These are phyloP conservation scores for Xyrichtys novacula DNA, from an alignment of 2,797 vertebrate species.

Conservation along the genomic window DNA sequence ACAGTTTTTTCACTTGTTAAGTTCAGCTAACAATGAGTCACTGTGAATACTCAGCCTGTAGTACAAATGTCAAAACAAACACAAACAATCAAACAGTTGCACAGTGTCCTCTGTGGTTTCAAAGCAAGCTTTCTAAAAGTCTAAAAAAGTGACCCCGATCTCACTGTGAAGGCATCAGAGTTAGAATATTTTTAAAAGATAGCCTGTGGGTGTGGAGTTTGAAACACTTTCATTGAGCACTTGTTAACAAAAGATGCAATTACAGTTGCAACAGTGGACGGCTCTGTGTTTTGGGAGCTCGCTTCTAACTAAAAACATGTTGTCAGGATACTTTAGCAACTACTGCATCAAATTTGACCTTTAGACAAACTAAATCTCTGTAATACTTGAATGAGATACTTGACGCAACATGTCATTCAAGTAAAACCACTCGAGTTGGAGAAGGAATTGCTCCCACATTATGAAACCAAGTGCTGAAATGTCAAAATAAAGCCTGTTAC, in stretches of 20 bases:
- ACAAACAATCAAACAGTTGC: constrained; percentile 9
- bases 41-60: constrained; percentile 1
- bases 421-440: too few species aligned
- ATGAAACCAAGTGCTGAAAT: too few species aligned
- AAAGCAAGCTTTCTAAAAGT: constrained; percentile 2
- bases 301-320: background rate
- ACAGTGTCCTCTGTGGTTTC: constrained; percentile 9
- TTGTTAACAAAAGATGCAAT: too few species aligned
- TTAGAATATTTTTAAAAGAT: background rate
- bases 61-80: background rate
- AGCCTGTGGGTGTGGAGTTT: background rate
- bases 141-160: constrained; percentile 4
- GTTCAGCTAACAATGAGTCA: constrained; percentile 33
- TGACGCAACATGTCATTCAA: background rate
- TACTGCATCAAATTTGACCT: background rate
- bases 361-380: constrained; percentile 8
- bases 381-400: constrained; percentile 11
- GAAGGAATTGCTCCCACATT: too few species aligned
- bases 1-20: constrained; percentile 17
- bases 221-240: too few species aligned
- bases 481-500: too few species aligned
- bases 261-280: too few species aligned
- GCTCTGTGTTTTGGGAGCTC: constrained; percentile 4
- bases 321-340: background rate
- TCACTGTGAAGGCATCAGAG: constrained; percentile 8